These are phyloP conservation scores for Dissostichus mawsoni DNA, from an alignment of 2,113 vertebrate genomes.

Conservation along the genomic window DNA sequence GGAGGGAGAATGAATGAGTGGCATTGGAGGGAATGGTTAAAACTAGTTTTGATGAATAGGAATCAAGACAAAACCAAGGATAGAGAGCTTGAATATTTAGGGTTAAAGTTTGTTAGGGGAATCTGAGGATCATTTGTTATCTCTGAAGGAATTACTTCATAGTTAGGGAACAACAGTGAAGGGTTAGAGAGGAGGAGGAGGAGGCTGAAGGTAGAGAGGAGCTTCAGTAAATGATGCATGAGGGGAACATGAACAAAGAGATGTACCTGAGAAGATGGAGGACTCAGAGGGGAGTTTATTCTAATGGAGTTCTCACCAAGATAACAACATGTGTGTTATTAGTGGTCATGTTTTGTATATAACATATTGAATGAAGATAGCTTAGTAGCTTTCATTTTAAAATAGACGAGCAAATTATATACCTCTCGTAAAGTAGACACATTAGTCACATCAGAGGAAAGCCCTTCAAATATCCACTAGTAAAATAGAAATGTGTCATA, in stretches of 20 bases:
- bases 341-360: too few relatives aligned
- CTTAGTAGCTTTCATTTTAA: background rate
- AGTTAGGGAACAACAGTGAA: background rate
- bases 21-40: background rate
- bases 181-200: slow-evolving; percentile 12
- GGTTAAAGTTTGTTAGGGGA: background rate
- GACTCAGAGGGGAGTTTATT: background rate
- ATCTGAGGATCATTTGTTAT: slow-evolving; percentile 18
- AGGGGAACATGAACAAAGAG: slow-evolving; percentile 5
- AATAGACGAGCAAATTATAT: too few relatives aligned
- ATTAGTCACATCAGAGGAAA: background rate
- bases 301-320: background rate
- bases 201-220: slow-evolving; percentile 12
- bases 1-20: background rate
- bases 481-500: slow-evolving; percentile 42
- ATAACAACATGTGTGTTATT: too few relatives aligned
- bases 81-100: slow-evolving; percentile 13
- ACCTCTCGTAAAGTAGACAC: too few relatives aligned
- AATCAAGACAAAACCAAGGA: slow-evolving; percentile 18
- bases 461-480: background rate
- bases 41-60: slow-evolving; percentile 4
- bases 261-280: slow-evolving; percentile 5
- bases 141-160: background rate
- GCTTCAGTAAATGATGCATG: slow-evolving; percentile 28
- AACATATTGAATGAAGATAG: background rate